These are phyloP conservation scores for Echinops telfairi DNA, from an alignment of 2,113 vertebrate genomes.

Conservation along the genomic window DNA sequence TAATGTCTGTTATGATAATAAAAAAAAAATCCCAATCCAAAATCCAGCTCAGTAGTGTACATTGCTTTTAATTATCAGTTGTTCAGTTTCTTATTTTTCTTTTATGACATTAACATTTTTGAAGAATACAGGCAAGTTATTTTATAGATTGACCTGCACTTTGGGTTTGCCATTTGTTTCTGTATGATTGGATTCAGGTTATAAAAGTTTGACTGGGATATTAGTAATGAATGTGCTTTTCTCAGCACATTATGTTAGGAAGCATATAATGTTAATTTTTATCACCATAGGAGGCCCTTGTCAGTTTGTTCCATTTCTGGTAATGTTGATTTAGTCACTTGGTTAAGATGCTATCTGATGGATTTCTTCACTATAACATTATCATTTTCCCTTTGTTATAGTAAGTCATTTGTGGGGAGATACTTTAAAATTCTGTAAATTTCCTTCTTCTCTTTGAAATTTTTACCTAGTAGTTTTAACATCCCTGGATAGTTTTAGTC, in stretches of 20 bases:
- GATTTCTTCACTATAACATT: conserved; percentile 31
- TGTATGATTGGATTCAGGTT: not conserved
- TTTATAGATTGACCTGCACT: not conserved
- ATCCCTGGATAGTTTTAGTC: conserved; percentile 23
- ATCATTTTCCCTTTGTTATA: conserved; percentile 40
- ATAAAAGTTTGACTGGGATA: not conserved
- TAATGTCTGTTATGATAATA: not conserved
- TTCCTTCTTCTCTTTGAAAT: not conserved
- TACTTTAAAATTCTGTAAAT: conserved; percentile 10
- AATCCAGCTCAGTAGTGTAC: not conserved
- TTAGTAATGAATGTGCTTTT: conserved; percentile 16
- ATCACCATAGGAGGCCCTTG: not conserved
- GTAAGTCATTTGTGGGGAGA: not conserved
- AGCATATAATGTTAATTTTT: conserved; percentile 11
- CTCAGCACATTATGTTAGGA: conserved; percentile 11
- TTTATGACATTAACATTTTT: conserved; percentile 35
- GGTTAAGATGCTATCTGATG: not conserved
- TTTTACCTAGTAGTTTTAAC: conserved; percentile 41
- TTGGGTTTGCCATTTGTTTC: conserved; percentile 32
- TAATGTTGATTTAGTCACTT: conserved; percentile 38
- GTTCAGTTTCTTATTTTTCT: conserved; percentile 19
- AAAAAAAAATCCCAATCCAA: not conserved
- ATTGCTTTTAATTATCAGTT: conserved; percentile 18
- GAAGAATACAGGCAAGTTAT: conserved; percentile 11
- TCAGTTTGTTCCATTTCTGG: not conserved